Conservation (phyloP, 2,113 vertebrate genomes). For the Lonchura striata region DNA sequence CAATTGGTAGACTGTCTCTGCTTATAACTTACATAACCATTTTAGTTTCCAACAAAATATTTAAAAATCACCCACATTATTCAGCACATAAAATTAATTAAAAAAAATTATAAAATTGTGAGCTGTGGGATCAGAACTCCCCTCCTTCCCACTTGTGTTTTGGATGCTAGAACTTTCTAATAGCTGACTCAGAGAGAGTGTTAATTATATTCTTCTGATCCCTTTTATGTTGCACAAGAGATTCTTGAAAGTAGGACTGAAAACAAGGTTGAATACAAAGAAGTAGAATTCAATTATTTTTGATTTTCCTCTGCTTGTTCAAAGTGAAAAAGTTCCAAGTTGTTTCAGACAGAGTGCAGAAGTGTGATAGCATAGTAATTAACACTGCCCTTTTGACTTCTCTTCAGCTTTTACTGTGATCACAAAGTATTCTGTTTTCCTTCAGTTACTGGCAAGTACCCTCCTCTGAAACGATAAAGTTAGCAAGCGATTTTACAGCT, state of each 20-base stretch:
- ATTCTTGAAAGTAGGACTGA: neutral
- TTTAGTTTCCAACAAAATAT: neutral
- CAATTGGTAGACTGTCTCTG: neutral
- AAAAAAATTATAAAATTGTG: neutral
- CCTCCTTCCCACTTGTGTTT: neutral
- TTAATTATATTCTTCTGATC: neutral
- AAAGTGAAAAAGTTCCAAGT: neutral
- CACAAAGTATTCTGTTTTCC: neutral
- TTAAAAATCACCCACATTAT: neutral
- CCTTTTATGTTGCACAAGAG: neutral
- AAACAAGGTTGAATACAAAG: neutral
- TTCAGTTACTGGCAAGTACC: neutral
- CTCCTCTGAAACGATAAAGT: neutral
- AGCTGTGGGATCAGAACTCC: neutral
- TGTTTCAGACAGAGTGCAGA: neutral
- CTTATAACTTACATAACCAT: neutral
- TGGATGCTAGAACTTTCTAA: neutral
- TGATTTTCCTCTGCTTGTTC: neutral
- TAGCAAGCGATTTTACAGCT: neutral
- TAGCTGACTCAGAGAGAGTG: neutral
- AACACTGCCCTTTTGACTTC: neutral
- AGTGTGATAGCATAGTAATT: neutral
- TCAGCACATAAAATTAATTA: neutral
- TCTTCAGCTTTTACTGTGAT: neutral
- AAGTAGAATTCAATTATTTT: neutral